Percentiles rank a stretch among this genome's conserved stretches.
These are phyloP conservation scores for Puntigrus tetrazona DNA, from an alignment of 2,113 vertebrate genomes.

Conservation along the genomic window DNA sequence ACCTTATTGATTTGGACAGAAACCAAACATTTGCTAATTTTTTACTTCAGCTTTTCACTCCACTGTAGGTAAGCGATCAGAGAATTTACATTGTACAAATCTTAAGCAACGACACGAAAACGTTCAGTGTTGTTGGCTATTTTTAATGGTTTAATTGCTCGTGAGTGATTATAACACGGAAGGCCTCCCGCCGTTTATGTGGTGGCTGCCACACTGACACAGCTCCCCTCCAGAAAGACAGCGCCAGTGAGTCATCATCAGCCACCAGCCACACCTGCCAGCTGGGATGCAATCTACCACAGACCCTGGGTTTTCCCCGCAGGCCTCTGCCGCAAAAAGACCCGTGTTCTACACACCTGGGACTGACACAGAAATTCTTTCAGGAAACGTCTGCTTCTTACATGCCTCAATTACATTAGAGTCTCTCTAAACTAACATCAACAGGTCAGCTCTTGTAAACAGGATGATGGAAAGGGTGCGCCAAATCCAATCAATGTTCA, in stretches of 20 bases:
- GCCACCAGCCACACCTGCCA: slow-evolving; percentile 73
- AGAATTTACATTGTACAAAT: neutral
- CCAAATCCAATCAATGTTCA: slow-evolving; percentile 33
- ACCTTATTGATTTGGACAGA: too few relatives aligned
- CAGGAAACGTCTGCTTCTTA: neutral
- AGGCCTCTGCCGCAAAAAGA: slow-evolving; percentile 9
- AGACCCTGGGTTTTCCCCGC: slow-evolving; percentile 40
- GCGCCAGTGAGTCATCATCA: slow-evolving; percentile 57
- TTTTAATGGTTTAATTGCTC: neutral
- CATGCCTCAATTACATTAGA: slow-evolving; percentile 18
- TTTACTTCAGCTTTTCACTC: too few relatives aligned
- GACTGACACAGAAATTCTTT: slow-evolving; percentile 39
- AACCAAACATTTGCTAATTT: too few relatives aligned
- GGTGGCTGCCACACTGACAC: slow-evolving; percentile 24
- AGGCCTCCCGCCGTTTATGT: neutral
- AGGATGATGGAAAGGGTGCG: slow-evolving; percentile 6
- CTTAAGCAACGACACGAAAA: neutral
- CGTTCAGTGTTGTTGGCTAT: neutral
- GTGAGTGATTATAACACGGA: slow-evolving; percentile 7
- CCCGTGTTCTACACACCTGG: slow-evolving; percentile 60
- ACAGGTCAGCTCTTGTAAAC: slow-evolving; percentile 21
- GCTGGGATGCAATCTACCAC: slow-evolving; percentile 64
- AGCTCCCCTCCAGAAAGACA: slow-evolving; percentile 44
- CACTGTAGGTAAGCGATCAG: neutral
- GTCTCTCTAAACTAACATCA: slow-evolving; percentile 11